Percentiles rank a stretch among this genome's conserved stretches.
These are phyloP conservation scores for Macroramphosus scolopax DNA, from an alignment of 2,797 vertebrate species.

Conservation along the genomic window DNA sequence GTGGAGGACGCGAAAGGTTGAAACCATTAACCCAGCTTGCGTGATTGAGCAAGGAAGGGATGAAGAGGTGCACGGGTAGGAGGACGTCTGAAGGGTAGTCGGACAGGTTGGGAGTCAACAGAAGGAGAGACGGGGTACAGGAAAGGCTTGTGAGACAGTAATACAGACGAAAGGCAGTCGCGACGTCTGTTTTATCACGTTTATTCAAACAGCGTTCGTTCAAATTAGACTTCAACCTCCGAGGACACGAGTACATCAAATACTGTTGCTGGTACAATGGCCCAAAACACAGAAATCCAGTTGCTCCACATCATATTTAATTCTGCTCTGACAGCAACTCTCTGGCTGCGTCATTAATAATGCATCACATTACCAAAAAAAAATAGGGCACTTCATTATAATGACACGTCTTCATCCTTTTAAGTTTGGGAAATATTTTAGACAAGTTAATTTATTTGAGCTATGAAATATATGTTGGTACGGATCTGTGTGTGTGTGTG, in stretches of 20 bases:
- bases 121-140: conserved; percentile 4
- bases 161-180: too few relatives aligned
- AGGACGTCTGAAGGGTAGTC: background rate
- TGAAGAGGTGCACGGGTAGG: too few relatives aligned
- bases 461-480: conserved; percentile 13
- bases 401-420: conserved; percentile 15
- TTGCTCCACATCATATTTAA: background rate
- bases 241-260: too few relatives aligned
- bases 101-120: conserved; percentile 8
- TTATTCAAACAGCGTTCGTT: too few relatives aligned
- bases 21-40: conserved; percentile 1
- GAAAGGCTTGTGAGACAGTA: background rate
- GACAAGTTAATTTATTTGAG: conserved; percentile 11
- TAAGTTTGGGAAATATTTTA: background rate
- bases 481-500: too few relatives aligned
- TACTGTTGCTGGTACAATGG: too few relatives aligned
- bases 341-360: conserved; percentile 47
- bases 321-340: conserved; percentile 26
- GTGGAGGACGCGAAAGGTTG: background rate
- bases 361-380: conserved; percentile 40
- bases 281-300: background rate
- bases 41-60: conserved; percentile 42
- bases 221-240: too few relatives aligned
- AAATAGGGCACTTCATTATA: conserved; percentile 43
- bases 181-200: too few relatives aligned